These are phyloP conservation scores for Calephelis virginiensis DNA, from an alignment of 1,140 invertebrate genomes.

Conservation along the genomic window DNA sequence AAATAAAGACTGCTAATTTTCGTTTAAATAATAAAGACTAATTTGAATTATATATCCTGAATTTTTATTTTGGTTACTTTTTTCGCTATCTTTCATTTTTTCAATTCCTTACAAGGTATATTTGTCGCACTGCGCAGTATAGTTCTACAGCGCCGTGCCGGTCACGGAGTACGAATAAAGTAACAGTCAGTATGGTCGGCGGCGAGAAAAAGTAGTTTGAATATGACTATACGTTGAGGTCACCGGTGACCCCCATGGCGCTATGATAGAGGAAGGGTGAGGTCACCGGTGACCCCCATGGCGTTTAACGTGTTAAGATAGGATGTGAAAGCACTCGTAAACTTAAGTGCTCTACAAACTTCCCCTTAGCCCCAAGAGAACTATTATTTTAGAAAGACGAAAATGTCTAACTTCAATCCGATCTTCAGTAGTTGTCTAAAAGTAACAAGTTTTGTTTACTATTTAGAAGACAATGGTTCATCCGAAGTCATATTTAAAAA, in stretches of 20 bases:
- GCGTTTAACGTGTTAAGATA: no score
- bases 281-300: constrained; percentile 37
- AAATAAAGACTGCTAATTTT: constrained; percentile 44
- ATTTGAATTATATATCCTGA: constrained; percentile 42
- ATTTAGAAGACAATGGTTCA: no score
- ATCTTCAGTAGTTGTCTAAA: not conserved
- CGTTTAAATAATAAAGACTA: constrained; percentile 43
- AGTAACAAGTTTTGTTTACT: no score
- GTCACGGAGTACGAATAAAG: constrained; percentile 44
- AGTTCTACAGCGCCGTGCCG: constrained; percentile 45
- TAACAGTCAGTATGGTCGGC: constrained; percentile 34
- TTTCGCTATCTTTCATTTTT: constrained; percentile 46
- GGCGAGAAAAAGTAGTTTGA: constrained; percentile 43
- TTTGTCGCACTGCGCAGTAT: constrained; percentile 47
- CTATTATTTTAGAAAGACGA: no score
- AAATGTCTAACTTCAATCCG: not conserved
- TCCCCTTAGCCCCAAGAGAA: no score
- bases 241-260: constrained; percentile 36
- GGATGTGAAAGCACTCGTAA: no score
- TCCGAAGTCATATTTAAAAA: no score
- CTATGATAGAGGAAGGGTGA: constrained; percentile 24
- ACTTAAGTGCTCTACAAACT: no score
- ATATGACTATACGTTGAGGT: constrained; percentile 41
- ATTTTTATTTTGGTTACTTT: constrained; percentile 36
- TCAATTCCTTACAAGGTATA: constrained; percentile 44